phyloP scores from a whole-genome alignment of 2,888 invertebrate species.

The Heliothis peltigera region DNA sequence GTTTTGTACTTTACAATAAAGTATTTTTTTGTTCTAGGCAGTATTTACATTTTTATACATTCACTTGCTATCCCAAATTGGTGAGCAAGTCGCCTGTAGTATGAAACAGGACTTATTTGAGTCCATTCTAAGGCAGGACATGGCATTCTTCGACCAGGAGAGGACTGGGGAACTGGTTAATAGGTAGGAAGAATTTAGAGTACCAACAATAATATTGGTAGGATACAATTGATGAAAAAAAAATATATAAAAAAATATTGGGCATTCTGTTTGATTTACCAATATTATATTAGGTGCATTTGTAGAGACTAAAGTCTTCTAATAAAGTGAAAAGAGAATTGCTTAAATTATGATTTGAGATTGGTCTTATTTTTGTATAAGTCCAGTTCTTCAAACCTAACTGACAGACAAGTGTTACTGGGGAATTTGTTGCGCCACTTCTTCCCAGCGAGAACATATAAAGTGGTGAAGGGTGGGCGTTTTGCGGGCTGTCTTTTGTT shows the following conservation, averaged over 20 bases:
- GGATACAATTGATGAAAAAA: not conserved
- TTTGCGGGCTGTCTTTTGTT: too few species aligned
- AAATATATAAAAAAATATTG: not conserved
- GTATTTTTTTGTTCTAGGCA: conserved; percentile 90
- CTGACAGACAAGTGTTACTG: too few species aligned
- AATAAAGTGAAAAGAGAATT: too few species aligned
- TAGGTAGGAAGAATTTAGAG: conserved; percentile 86
- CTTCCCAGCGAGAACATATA: too few species aligned
- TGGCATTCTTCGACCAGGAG: conserved; percentile 97
- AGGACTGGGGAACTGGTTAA: conserved; percentile 98
- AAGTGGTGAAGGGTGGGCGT: too few species aligned
- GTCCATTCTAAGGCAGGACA: conserved; percentile 95
- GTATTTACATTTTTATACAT: conserved; percentile 97
- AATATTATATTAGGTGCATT: too few species aligned
- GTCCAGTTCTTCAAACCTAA: too few species aligned
- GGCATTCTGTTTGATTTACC: not conserved
- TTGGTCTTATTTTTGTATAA: too few species aligned
- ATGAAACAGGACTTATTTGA: conserved; percentile 95
- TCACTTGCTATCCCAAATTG: conserved; percentile 95
- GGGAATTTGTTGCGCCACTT: too few species aligned
- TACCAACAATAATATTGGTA: not conserved
- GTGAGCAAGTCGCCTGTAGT: conserved; percentile 95
- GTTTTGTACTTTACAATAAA: not conserved
- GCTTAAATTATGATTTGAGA: too few species aligned
- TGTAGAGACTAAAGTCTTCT: too few species aligned